Percentiles rank a stretch among this genome's conserved stretches.
These are phyloP conservation scores for Pentalonia nigronervosa DNA, from an alignment of 1,140 invertebrate genomes.

Conservation along the genomic window DNA sequence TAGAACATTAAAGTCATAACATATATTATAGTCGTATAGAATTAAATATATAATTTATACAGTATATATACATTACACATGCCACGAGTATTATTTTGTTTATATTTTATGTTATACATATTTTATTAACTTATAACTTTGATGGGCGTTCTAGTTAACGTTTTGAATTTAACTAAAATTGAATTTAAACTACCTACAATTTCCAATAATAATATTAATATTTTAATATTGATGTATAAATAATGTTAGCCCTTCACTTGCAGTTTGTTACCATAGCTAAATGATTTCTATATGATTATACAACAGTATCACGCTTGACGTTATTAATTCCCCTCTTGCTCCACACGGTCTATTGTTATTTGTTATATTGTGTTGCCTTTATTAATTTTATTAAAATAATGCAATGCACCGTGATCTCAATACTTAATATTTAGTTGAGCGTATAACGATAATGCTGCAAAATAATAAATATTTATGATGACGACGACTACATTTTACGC, in stretches of 20 bases:
- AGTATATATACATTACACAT: background rate
- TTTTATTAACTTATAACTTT: background rate
- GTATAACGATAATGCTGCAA: slow-evolving; percentile 34
- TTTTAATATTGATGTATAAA: background rate
- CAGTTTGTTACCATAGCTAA: slow-evolving; percentile 23
- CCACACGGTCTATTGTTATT: slow-evolving; percentile 32
- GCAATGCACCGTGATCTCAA: slow-evolving; percentile 39
- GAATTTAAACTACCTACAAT: background rate
- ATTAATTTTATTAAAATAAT: slow-evolving; percentile 53
- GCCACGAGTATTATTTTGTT: background rate
- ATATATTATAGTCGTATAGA: background rate
- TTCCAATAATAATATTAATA: background rate
- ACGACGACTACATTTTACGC: background rate
- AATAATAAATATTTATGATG: slow-evolving; percentile 37
- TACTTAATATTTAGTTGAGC: slow-evolving; percentile 51
- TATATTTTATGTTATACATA: background rate
- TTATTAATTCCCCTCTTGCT: slow-evolving; percentile 15
- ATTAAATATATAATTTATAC: too few species aligned
- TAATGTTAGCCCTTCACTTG: background rate
- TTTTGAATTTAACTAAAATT: background rate
- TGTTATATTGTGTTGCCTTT: slow-evolving; percentile 6
- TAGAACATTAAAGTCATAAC: background rate
- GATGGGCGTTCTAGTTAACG: background rate
- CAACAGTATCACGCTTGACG: background rate
- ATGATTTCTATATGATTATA: background rate